Evolutionary conservation across 2,113 vertebrate species (phyloP).

Genomic region (Ginglymostoma cirratum): DNA sequence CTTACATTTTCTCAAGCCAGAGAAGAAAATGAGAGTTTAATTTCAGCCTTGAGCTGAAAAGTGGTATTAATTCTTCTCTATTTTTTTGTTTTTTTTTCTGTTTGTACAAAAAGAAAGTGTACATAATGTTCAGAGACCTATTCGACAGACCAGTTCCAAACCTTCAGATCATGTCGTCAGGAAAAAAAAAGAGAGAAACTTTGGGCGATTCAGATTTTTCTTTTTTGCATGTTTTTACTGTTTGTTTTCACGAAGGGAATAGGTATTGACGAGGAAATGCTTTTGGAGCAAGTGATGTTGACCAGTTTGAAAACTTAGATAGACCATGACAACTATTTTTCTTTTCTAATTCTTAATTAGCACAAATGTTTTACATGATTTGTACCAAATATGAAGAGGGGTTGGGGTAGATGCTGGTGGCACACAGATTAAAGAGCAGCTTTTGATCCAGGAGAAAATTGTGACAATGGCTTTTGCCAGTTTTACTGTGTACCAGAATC

Average conservation of each 20-base stretch:
- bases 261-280: not conserved
- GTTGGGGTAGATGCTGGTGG: slow-evolving; percentile 55
- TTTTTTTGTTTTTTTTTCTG: slow-evolving; percentile 51
- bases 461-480: slow-evolving; percentile 81
- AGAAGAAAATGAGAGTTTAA: not conserved
- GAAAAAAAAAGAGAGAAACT: slow-evolving; percentile 87
- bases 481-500: slow-evolving; percentile 89
- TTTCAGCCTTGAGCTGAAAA: not conserved
- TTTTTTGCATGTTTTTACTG: slow-evolving; percentile 99
- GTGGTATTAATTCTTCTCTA: not conserved
- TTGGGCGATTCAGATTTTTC: slow-evolving; percentile 75
- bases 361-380: slow-evolving; percentile 96
- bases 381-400: slow-evolving; percentile 83
- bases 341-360: slow-evolving; percentile 69
- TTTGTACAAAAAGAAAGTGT: slow-evolving; percentile 94
- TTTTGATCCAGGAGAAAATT: slow-evolving; percentile 81
- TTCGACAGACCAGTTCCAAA: slow-evolving; percentile 58
- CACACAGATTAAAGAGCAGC: slow-evolving; percentile 72
- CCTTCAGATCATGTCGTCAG: slow-evolving; percentile 50
- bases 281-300: slow-evolving; percentile 26
- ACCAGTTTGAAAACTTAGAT: not conserved
- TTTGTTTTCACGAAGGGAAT: slow-evolving; percentile 60
- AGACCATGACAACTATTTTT: slow-evolving; percentile 52
- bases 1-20: not conserved
- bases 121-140: slow-evolving; percentile 97